Conservation (phyloP, 2,888 invertebrate genomes). For the Bugula neritina region DNA sequence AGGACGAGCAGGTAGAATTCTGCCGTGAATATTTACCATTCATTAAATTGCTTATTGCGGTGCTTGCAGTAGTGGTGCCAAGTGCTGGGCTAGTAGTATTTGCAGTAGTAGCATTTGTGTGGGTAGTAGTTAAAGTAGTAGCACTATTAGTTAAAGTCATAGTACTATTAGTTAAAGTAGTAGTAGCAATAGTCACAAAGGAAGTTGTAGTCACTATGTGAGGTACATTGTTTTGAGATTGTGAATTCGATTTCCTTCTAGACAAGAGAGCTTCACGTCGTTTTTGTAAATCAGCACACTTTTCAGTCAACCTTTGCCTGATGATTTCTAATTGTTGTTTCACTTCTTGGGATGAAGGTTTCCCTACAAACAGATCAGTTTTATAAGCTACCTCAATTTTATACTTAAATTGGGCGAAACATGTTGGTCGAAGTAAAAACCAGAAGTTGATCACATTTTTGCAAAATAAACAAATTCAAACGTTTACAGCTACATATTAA, state of each 20-base stretch:
- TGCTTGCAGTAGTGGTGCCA: no score
- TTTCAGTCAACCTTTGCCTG: not conserved
- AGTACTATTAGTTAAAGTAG: not conserved
- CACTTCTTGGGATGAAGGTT: not conserved
- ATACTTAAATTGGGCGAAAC: no score
- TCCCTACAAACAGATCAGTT: not conserved
- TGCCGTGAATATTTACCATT: no score
- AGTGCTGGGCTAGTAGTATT: not conserved
- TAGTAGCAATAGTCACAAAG: not conserved
- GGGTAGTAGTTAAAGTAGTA: not conserved
- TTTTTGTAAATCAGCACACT: not conserved
- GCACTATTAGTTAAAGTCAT: not conserved
- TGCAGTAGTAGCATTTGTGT: not conserved
- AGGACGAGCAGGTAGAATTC: no score
- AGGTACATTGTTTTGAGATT: not conserved
- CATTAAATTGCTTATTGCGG: no score
- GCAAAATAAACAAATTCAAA: no score
- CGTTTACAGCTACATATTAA: no score
- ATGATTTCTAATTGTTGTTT: not conserved
- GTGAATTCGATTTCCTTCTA: not conserved
- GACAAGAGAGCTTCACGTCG: not conserved
- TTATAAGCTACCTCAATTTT: no score
- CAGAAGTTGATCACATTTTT: no score
- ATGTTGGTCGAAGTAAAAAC: no score
- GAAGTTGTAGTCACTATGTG: no score